These are phyloP conservation scores for Bubo bubo DNA, from an alignment of 2,113 vertebrate species.

Conservation along the genomic window DNA sequence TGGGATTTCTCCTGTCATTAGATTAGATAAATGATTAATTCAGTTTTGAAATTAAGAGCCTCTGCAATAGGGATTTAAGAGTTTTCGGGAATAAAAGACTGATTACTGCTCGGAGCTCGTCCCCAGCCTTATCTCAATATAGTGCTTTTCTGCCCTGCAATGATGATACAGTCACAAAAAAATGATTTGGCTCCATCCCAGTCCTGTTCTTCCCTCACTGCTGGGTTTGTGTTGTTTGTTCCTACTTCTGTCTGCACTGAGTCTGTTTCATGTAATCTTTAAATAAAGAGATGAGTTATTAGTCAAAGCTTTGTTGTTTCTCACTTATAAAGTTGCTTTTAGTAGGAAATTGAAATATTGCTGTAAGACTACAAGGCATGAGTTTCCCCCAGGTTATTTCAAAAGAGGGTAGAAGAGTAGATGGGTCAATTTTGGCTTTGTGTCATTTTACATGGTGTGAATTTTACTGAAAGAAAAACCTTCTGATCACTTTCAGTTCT, in stretches of 20 bases:
- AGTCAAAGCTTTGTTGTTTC: neutral
- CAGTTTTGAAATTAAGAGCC: conserved; percentile 24
- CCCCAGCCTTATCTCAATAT: neutral
- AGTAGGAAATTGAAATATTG: neutral
- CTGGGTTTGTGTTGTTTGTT: neutral
- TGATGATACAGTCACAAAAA: neutral
- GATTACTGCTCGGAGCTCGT: neutral
- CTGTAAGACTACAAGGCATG: neutral
- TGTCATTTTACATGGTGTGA: neutral
- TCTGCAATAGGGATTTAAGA: neutral
- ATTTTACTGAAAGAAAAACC: neutral
- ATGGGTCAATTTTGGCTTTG: neutral
- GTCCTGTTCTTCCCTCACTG: neutral
- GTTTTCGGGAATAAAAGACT: neutral
- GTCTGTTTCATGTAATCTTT: neutral
- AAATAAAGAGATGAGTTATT: neutral
- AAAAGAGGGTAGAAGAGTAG: neutral
- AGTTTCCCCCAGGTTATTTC: neutral
- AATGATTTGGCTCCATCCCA: neutral
- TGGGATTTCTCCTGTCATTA: conserved; percentile 18
- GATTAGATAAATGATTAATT: conserved; percentile 51
- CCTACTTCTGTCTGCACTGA: neutral
- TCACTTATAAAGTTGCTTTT: neutral
- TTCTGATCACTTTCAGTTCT: neutral
- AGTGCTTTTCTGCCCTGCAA: neutral